Conservation (phyloP, 2,888 invertebrate genomes). For the Eupithecia vulgata region DNA sequence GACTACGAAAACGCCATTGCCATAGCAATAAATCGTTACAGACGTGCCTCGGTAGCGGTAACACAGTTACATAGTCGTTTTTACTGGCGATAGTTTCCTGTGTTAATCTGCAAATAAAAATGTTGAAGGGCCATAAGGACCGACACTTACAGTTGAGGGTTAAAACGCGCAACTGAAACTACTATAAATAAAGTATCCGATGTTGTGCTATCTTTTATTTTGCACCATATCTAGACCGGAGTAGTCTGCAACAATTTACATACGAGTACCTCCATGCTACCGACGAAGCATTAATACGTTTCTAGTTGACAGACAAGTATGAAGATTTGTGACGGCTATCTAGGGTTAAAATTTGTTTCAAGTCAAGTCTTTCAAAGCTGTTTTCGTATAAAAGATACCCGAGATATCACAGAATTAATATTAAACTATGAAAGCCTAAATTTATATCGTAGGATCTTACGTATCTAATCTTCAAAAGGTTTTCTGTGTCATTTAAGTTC, state of each 20-base stretch:
- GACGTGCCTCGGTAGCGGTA: constrained; percentile 57
- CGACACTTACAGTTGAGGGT: constrained; percentile 39
- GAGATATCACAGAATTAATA: background rate
- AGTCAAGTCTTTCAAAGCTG: constrained; percentile 1
- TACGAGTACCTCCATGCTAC: background rate
- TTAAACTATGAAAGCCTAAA: background rate
- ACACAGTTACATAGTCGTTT: constrained; percentile 59
- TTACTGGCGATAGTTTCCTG: constrained; percentile 67
- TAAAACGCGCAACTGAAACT: constrained; percentile 38
- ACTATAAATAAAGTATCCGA: constrained; percentile 31
- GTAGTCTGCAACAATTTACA: background rate
- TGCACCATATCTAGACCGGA: background rate
- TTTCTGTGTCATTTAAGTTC: background rate
- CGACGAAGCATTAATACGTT: background rate
- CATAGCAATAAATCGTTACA: constrained; percentile 72
- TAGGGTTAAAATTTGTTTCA: background rate
- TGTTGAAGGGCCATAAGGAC: constrained; percentile 45
- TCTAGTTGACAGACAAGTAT: background rate
- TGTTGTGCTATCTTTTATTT: constrained; percentile 25
- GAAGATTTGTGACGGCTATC: background rate
- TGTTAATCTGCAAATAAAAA: constrained; percentile 59
- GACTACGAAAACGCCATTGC: constrained; percentile 68
- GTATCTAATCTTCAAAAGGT: constrained; percentile 12
- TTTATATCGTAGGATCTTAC: background rate
- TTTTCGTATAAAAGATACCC: background rate